Base-by-base conservation (phyloP, 2,797 vertebrate species). In the Gobio occitaniae region DNA sequence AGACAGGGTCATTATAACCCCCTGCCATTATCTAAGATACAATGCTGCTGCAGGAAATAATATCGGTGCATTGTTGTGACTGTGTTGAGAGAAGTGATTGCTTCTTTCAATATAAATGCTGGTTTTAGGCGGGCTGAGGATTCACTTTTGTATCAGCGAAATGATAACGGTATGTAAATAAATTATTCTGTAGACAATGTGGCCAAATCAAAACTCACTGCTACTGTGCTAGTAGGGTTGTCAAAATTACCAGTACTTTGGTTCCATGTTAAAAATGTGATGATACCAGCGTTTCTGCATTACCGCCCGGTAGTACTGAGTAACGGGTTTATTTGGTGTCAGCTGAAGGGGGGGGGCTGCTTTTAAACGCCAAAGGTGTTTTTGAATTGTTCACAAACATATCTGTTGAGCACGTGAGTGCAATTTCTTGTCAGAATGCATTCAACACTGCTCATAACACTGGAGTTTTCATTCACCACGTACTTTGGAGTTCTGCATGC, bases 51-150 rank as follows among this genome's bases (percentile, higher is more conserved):
- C 29, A 36, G 41, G 4, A 29, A 50, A 63, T 48, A 25, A 48
- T 83, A 72, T 82, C 69, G 15, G 44, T 75, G 19, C 25, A 79
- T 32, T 48, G 50, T 76, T 56, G 72, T 78, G 52, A 77, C 15
- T 7, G 50, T 4, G 16, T 0, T 16, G 25, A 25, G 65, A 19
- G n/a, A 25, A 25, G 21, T 52, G 82, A 41, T 10, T 56, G 13
- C 11, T n/a, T 50, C 6, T 4, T 63, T 10, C 32, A 41, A 1
- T 54, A 19, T 29, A 29, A 56, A 77, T 77, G 48, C 8, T 52
- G 13, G 7, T 16, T 41, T 41, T 78, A 52, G 25, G 3, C 7
- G 13, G 48, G 36, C 13, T 71, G 12, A 59, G 21, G 8, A 44
- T 78, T 61, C 44, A 41, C 32, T 44, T 38, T 38, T 36, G 71